Evolutionary conservation across 2,888 invertebrate species (phyloP).

Genomic region (Cheiracanthium punctorium): DNA sequence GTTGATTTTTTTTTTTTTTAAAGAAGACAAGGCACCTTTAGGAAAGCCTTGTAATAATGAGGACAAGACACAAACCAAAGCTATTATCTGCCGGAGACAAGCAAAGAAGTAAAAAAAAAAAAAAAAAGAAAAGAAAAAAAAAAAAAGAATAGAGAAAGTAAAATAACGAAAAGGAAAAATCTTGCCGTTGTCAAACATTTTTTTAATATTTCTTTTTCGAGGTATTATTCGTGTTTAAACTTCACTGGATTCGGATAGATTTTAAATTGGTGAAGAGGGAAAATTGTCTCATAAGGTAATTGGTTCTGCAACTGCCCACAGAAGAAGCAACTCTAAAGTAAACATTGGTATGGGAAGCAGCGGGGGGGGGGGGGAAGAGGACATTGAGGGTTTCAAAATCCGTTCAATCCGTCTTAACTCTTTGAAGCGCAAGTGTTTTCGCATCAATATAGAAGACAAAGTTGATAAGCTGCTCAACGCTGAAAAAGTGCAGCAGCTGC

Average conservation of each 20-base stretch:
- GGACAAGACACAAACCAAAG: slow-evolving; percentile 66
- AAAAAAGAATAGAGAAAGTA: not conserved
- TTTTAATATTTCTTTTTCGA: slow-evolving; percentile 37
- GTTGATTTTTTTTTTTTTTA: slow-evolving; percentile 29
- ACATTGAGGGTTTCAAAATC: not conserved
- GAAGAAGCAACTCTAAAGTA: not conserved
- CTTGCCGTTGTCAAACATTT: slow-evolving; percentile 54
- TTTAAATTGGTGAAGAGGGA: slow-evolving; percentile 5
- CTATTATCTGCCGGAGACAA: slow-evolving; percentile 51
- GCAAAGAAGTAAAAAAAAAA: not conserved
- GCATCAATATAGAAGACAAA: too few relatives aligned
- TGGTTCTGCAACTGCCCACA: not conserved
- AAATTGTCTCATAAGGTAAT: slow-evolving; percentile 3
- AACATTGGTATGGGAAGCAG: not conserved
- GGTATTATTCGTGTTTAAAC: slow-evolving; percentile 50
- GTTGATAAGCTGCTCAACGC: too few relatives aligned
- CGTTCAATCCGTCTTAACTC: too few relatives aligned
- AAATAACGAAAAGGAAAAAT: slow-evolving; percentile 8
- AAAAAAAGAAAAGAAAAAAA: not conserved
- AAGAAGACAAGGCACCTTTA: slow-evolving; percentile 48
- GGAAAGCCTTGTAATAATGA: slow-evolving; percentile 64
- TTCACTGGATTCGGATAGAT: slow-evolving; percentile 14
- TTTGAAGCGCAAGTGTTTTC: too few relatives aligned
- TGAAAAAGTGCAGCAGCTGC: too few relatives aligned
- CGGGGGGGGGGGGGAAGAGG: not conserved